Percentiles rank a stretch among this genome's conserved stretches.
Evolutionary conservation across 2,797 vertebrate species (phyloP).

Genomic region (Acipenser ruthenus): DNA sequence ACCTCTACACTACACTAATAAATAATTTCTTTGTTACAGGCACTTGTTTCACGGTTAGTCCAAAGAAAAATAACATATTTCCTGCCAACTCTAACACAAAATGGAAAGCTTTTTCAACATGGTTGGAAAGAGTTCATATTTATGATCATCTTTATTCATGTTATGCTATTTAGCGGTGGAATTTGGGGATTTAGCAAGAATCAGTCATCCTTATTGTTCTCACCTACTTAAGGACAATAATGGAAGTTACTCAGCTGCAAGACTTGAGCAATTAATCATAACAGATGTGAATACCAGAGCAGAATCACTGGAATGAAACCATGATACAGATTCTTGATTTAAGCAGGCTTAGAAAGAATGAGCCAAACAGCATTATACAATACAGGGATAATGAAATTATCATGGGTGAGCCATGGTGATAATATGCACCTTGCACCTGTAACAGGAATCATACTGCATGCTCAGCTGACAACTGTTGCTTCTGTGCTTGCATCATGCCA

Average conservation of each 20-base stretch:
- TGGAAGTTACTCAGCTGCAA: constrained; percentile 51
- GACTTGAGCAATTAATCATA: constrained; percentile 58
- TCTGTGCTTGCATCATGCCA: no score
- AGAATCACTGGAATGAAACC: constrained; percentile 40
- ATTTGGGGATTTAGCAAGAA: constrained; percentile 16
- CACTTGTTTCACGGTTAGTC: no score
- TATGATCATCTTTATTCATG: constrained; percentile 3
- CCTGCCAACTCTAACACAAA: neutral
- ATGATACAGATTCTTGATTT: constrained; percentile 16
- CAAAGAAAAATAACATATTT: no score
- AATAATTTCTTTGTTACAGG: no score
- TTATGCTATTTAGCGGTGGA: neutral
- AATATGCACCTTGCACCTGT: neutral
- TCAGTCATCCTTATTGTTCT: constrained; percentile 45
- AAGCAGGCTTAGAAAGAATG: constrained; percentile 8
- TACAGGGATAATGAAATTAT: constrained; percentile 22
- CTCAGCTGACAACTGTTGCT: no score
- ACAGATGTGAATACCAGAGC: constrained; percentile 57
- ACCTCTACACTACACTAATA: no score
- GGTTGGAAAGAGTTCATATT: neutral
- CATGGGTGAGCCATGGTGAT: constrained; percentile 17
- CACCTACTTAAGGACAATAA: constrained; percentile 53
- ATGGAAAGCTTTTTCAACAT: neutral
- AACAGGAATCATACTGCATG: no score
- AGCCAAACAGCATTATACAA: neutral